These are phyloP conservation scores for Polymixis lichenea DNA, from an alignment of 2,888 invertebrate genomes.

Conservation along the genomic window DNA sequence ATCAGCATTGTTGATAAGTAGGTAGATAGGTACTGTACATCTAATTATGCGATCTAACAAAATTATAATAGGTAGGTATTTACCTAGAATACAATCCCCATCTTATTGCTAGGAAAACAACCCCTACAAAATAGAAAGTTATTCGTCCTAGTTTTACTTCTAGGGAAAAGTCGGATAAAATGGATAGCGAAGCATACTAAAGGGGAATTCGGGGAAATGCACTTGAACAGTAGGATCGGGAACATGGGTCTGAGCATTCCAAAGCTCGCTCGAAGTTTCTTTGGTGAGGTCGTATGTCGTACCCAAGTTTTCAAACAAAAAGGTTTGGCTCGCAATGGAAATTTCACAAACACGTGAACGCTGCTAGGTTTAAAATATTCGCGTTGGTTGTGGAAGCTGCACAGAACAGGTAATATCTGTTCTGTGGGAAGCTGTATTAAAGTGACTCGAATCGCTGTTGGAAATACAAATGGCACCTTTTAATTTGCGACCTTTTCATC, in stretches of 20 bases:
- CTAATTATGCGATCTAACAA: background rate
- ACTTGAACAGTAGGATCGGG: background rate
- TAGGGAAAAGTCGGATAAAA: background rate
- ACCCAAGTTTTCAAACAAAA: slow-evolving; percentile 6
- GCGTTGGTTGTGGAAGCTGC: background rate
- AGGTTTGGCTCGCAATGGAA: background rate
- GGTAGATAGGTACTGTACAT: background rate
- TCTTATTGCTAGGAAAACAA: background rate
- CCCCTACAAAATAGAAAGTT: background rate
- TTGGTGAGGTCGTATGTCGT: background rate
- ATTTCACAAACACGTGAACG: slow-evolving; percentile 21
- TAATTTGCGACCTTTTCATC: slow-evolving; percentile 7
- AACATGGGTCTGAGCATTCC: background rate
- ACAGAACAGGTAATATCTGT: too few relatives aligned
- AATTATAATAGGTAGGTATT: background rate
- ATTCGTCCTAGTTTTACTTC: background rate
- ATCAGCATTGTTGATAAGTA: too few relatives aligned
- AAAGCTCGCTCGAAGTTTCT: background rate
- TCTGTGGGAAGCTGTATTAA: slow-evolving; percentile 5
- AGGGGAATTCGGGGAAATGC: background rate
- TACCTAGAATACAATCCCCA: background rate
- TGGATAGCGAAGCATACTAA: background rate
- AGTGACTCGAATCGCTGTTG: too few relatives aligned
- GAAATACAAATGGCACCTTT: background rate
- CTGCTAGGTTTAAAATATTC: slow-evolving; percentile 14